Conservation (phyloP, 2,888 invertebrate species). For the Acanthosepion lycidas region DNA sequence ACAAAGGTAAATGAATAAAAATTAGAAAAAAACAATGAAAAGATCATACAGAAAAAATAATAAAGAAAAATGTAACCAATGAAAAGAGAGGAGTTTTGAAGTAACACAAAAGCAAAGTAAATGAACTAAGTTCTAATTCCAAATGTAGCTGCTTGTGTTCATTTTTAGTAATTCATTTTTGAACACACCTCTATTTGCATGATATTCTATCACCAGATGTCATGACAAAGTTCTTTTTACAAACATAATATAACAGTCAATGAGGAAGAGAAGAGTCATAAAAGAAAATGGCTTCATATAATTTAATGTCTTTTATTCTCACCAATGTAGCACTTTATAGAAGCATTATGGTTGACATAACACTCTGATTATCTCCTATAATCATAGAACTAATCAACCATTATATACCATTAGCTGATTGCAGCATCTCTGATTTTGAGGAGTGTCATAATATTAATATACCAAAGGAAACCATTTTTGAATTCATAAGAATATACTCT, state of each 20-base stretch:
- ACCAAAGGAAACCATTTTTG: background rate
- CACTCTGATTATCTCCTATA: background rate
- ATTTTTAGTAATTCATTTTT: no score
- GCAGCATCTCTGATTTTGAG: background rate
- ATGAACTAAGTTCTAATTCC: no score
- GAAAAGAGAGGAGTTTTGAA: no score
- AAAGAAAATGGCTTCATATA: background rate
- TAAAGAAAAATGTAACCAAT: no score
- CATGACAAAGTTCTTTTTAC: background rate
- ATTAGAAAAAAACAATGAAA: no score
- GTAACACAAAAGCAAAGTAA: no score
- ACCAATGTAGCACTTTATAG: background rate
- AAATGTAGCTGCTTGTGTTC: no score
- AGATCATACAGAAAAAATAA: no score
- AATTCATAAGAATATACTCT: no score
- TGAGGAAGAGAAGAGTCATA: background rate
- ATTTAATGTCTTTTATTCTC: background rate
- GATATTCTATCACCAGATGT: no score
- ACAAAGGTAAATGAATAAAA: no score
- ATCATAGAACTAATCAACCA: background rate
- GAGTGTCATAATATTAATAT: background rate
- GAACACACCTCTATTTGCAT: no score
- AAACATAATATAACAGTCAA: accelerated
- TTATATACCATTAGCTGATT: background rate
- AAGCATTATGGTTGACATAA: background rate